A percentile compares a stretch with the other conserved stretches of the same genome.
phyloP scores from a whole-genome alignment of 2,888 invertebrate species.

The Ceraclea dissimilis region DNA sequence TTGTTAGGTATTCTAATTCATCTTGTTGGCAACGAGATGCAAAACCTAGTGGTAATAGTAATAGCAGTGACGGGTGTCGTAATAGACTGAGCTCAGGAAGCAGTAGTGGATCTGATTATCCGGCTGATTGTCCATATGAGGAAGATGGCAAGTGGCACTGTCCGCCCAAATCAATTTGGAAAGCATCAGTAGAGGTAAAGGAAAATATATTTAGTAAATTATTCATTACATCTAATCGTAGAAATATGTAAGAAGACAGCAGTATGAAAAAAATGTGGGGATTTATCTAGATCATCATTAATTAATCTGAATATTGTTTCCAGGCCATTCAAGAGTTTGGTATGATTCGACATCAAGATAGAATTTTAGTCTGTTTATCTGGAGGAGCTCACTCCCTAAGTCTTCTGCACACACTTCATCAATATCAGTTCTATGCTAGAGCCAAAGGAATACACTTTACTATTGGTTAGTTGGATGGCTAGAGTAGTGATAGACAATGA shows the following conservation, averaged over 20 bases:
- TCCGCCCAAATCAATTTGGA: conserved; percentile 75
- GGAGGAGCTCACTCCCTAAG: conserved; percentile 80
- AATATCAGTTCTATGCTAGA: conserved; percentile 72
- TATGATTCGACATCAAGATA: conserved; percentile 78
- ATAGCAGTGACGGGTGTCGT: conserved; percentile 7
- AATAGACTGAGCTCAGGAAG: conserved; percentile 25
- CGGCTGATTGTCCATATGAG: conserved; percentile 41
- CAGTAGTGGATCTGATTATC: conserved; percentile 38
- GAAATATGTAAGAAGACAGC: background rate
- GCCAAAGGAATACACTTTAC: conserved; percentile 70
- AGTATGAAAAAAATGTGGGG: background rate
- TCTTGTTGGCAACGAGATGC: conserved; percentile 21
- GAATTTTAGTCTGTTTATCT: conserved; percentile 76
- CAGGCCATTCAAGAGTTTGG: conserved; percentile 74
- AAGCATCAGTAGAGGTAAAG: conserved; percentile 68
- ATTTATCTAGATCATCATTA: too few species aligned
- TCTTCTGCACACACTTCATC: conserved; percentile 73
- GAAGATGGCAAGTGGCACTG: conserved; percentile 61
- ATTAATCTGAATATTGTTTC: too few species aligned
- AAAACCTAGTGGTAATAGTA: conserved; percentile 2
- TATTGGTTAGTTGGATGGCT: conserved; percentile 48
- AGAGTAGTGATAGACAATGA: too few species aligned
- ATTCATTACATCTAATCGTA: too few species aligned
- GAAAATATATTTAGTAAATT: conserved; percentile 12
- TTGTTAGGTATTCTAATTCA: conserved; percentile 19